Evolutionary conservation across 2,113 vertebrate genomes (phyloP).

Genomic region (Zosterops pallidus): DNA sequence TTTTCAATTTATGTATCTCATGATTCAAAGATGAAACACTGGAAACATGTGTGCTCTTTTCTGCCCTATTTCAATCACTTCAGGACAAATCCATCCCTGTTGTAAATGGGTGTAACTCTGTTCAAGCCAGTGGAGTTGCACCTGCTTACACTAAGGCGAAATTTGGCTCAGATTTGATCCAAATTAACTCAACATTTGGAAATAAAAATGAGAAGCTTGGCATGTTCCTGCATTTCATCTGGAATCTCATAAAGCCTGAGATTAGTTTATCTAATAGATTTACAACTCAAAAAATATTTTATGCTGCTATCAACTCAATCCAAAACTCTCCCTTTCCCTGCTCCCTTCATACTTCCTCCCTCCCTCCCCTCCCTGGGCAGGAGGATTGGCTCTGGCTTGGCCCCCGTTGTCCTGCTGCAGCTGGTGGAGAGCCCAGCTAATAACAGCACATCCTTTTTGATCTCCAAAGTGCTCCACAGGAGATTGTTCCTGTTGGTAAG

Average conservation of each 20-base stretch:
- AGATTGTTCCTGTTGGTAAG: conserved; percentile 19
- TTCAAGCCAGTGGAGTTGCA: conserved; percentile 31
- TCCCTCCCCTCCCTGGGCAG: not conserved
- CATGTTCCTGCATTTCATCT: conserved; percentile 38
- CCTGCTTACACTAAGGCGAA: not conserved
- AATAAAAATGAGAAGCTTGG: conserved; percentile 23
- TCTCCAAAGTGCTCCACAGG: not conserved
- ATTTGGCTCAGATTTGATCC: conserved; percentile 28
- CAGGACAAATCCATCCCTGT: conserved; percentile 10
- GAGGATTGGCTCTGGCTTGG: not conserved
- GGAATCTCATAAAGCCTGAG: conserved; percentile 2
- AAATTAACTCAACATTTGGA: conserved; percentile 55
- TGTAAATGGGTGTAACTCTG: conserved; percentile 34
- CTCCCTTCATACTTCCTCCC: not conserved
- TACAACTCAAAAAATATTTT: conserved; percentile 39
- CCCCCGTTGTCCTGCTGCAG: not conserved
- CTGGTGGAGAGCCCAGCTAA: not conserved
- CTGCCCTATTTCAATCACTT: conserved; percentile 39
- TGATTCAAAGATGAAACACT: conserved; percentile 28
- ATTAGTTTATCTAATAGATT: conserved; percentile 61
- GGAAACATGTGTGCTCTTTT: conserved; percentile 35
- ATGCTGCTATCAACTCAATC: not conserved
- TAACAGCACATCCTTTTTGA: not conserved
- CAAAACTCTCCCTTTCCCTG: conserved; percentile 20
- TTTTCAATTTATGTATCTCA: not conserved